Conservation (phyloP, 2,797 vertebrate genomes). For the Alfaro cultratus region DNA sequence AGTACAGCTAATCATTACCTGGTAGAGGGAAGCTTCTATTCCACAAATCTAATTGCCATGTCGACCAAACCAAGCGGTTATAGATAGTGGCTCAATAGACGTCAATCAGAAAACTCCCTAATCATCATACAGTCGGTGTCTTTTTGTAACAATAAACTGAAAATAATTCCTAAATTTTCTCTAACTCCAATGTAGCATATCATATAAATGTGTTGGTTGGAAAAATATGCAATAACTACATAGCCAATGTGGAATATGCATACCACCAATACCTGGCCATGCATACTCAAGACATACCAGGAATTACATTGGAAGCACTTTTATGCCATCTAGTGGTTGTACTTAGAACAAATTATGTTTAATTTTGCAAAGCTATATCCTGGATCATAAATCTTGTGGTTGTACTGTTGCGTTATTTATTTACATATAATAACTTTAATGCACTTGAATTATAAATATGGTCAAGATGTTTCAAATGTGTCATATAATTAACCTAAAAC, state of each 20-base stretch:
- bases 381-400: neutral
- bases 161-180: neutral
- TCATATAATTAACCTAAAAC: constrained; percentile 53
- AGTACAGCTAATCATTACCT: neutral
- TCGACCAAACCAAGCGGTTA: neutral
- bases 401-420: neutral
- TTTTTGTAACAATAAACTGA: neutral
- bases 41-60: neutral
- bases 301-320: neutral
- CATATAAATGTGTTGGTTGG: neutral
- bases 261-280: neutral
- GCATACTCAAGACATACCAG: neutral
- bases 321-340: neutral
- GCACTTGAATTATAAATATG: constrained; percentile 70
- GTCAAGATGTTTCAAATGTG: constrained; percentile 53
- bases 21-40: neutral
- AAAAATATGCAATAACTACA: neutral
- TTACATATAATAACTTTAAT: constrained; percentile 74
- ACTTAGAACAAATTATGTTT: neutral
- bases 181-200: too few relatives aligned
- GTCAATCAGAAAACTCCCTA: neutral
- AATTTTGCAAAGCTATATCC: too few relatives aligned
- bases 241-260: neutral
- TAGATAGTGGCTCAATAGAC: neutral
- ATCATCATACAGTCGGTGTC: neutral